Evolutionary conservation across 2,797 vertebrate genomes (phyloP).

Genomic region (Phoebastria nigripes): DNA sequence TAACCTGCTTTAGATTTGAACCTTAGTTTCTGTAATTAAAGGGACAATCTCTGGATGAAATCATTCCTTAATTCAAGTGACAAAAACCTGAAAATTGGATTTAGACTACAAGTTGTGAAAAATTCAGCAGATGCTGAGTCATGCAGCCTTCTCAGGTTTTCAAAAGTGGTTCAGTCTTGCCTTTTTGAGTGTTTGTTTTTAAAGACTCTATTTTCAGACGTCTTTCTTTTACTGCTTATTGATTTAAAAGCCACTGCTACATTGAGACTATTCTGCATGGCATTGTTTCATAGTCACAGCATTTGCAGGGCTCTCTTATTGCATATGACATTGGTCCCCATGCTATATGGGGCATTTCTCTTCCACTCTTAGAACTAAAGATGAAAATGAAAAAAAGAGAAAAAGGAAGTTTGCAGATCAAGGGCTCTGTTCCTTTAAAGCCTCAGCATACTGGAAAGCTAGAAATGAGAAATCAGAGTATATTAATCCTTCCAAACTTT

Average conservation of each 20-base stretch:
- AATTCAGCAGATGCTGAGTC: not conserved
- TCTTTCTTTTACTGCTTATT: not conserved
- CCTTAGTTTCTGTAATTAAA: constrained; percentile 1
- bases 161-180: not conserved
- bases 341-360: not conserved
- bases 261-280: not conserved
- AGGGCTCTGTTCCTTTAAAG: not conserved
- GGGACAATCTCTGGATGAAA: not conserved
- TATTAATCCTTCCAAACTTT: not conserved
- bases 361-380: not conserved
- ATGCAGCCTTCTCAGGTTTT: not conserved
- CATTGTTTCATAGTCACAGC: not conserved
- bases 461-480: not conserved
- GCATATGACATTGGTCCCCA: not conserved
- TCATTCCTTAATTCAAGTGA: not conserved
- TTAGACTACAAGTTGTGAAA: not conserved
- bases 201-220: not conserved
- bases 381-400: not conserved
- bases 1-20: not conserved
- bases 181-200: not conserved
- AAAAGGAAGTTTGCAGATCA: not conserved
- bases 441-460: not conserved
- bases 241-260: not conserved
- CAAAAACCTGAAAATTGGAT: not conserved
- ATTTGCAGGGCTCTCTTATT: not conserved